Evolutionary conservation across 2,888 invertebrate genomes (phyloP).

Genomic region (Erebia epiphron): DNA sequence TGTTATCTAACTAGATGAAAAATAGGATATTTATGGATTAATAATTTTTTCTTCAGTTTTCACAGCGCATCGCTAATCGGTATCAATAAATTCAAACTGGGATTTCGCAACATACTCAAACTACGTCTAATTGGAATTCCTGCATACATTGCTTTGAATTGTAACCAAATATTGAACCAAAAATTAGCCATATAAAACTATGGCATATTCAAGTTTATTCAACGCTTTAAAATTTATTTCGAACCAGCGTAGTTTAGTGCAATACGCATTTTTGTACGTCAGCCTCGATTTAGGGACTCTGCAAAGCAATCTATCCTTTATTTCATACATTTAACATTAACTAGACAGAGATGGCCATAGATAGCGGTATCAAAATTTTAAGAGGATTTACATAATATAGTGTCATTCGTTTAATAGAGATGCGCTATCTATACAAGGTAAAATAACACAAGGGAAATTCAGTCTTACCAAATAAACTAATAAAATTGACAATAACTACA

Average conservation of each 20-base stretch:
- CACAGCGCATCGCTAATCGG: too few species aligned
- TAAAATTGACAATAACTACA: conserved; percentile 19
- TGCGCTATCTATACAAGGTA: conserved; percentile 11
- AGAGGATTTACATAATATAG: neutral
- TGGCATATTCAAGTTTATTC: neutral
- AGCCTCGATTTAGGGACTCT: neutral
- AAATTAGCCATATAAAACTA: conserved; percentile 6
- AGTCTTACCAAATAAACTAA: conserved; percentile 29
- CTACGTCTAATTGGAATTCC: neutral
- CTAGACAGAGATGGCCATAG: conserved; percentile 17
- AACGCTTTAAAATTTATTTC: neutral
- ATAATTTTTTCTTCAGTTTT: too few species aligned
- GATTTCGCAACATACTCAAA: neutral
- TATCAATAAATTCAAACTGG: neutral
- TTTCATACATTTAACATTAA: conserved; percentile 12
- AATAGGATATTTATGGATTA: too few species aligned
- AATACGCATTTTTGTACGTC: neutral
- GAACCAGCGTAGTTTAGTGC: neutral
- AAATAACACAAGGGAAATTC: conserved; percentile 19
- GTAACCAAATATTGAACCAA: neutral
- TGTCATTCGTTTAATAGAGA: neutral
- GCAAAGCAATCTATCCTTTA: neutral
- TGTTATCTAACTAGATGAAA: too few species aligned
- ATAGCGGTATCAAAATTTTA: conserved; percentile 4
- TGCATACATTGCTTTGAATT: neutral